Evolutionary conservation across 1,140 invertebrate genomes (phyloP).

Genomic region (Neomicropteryx cornuta): DNA sequence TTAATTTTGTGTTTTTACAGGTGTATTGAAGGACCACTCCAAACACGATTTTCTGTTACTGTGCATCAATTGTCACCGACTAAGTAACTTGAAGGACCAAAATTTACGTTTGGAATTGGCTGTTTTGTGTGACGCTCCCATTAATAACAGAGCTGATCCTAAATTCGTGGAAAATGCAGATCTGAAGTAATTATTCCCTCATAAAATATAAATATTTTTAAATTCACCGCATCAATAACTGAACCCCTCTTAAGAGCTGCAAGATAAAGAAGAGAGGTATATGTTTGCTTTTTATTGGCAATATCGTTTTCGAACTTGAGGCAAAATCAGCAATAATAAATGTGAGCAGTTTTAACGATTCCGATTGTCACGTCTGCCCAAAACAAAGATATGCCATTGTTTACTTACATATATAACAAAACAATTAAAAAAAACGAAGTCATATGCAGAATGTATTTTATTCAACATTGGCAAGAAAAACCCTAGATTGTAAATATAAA

Average conservation of each 20-base stretch:
- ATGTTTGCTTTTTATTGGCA: not conserved
- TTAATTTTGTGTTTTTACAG: slow-evolving; percentile 27
- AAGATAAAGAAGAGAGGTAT: not conserved
- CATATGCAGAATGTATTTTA: too few relatives aligned
- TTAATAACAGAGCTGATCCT: slow-evolving; percentile 13
- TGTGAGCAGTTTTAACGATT: too few relatives aligned
- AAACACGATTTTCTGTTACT: slow-evolving; percentile 74
- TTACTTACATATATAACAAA: too few relatives aligned
- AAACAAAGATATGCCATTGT: too few relatives aligned
- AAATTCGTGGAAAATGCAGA: slow-evolving; percentile 17
- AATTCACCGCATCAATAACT: not conserved
- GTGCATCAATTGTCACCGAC: slow-evolving; percentile 62
- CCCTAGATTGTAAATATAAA: not conserved
- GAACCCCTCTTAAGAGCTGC: not conserved
- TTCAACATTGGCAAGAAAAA: not conserved
- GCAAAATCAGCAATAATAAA: too few relatives aligned
- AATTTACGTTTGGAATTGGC: slow-evolving; percentile 49
- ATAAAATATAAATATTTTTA: not conserved
- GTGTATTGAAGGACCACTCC: slow-evolving; percentile 69
- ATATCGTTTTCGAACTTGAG: not conserved
- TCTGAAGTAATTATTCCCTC: slow-evolving; percentile 17
- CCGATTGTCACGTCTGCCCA: too few relatives aligned
- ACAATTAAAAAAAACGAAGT: too few relatives aligned
- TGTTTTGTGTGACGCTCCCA: slow-evolving; percentile 51
- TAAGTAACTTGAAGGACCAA: slow-evolving; percentile 58